Conservation (phyloP, 2,888 invertebrate genomes). For the Sminthurides aquaticus region DNA sequence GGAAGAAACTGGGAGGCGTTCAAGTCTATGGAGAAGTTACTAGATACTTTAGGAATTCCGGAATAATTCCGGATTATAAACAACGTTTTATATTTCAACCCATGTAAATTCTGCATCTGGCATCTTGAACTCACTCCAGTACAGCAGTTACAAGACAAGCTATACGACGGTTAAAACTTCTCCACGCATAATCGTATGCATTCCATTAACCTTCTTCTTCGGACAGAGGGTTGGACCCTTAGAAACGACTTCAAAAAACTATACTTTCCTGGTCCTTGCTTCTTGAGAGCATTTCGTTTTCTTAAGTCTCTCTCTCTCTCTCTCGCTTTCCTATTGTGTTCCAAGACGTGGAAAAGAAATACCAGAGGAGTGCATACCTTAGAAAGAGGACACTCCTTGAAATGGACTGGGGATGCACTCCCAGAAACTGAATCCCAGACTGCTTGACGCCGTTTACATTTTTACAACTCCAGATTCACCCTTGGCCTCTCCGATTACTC, state of each 20-base stretch:
- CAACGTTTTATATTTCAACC: too few relatives aligned
- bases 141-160: too few relatives aligned
- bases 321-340: not conserved
- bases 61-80: not conserved
- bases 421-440: not conserved
- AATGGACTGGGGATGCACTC: not conserved
- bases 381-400: not conserved
- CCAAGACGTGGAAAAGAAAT: not conserved
- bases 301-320: not conserved
- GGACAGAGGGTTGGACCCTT: too few relatives aligned
- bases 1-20: not conserved
- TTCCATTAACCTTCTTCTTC: not conserved
- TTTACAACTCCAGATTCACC: slow-evolving; percentile 15
- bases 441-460: slow-evolving; percentile 17
- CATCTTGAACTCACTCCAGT: too few relatives aligned
- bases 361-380: not conserved
- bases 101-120: not conserved
- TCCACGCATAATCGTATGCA: not conserved
- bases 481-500: slow-evolving; percentile 20
- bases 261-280: not conserved
- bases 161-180: not conserved
- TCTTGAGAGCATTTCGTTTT: not conserved
- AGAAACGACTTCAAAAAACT: too few relatives aligned
- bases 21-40: not conserved
- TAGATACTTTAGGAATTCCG: not conserved